These are phyloP conservation scores for Clanis bilineata DNA, from an alignment of 2,888 invertebrate genomes.

Conservation along the genomic window DNA sequence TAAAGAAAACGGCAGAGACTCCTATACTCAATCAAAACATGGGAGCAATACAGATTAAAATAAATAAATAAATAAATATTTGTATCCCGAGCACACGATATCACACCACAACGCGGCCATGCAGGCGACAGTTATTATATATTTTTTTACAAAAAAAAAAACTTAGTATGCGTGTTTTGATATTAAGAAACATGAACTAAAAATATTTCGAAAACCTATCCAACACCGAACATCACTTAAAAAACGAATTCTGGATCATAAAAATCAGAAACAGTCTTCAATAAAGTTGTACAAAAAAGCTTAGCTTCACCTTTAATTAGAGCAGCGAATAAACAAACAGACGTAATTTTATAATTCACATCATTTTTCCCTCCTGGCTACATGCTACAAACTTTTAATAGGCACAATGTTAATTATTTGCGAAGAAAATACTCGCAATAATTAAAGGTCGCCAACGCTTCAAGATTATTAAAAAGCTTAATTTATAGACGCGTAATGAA, in stretches of 20 bases:
- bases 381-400: slow-evolving; percentile 7
- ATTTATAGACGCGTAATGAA: slow-evolving; percentile 5
- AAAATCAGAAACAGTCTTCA: background rate
- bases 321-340: background rate
- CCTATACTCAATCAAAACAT: no score
- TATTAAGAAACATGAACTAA: background rate
- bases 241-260: no score
- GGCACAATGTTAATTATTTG: slow-evolving; percentile 6
- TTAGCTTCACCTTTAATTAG: background rate
- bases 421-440: slow-evolving; percentile 3
- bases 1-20: no score
- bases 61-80: no score
- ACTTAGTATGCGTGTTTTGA: no score
- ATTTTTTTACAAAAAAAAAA: background rate
- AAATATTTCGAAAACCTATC: no score
- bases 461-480: slow-evolving; percentile 10
- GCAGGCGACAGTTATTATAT: background rate
- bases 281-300: background rate
- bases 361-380: background rate
- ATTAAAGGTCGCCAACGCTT: slow-evolving; percentile 6
- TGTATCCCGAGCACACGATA: no score
- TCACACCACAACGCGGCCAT: no score
- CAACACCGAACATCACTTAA: no score
- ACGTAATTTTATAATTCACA: slow-evolving; percentile 2
- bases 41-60: no score